Evolutionary conservation across 2,113 vertebrate genomes (phyloP).

Genomic region (Anolis sagrei): DNA sequence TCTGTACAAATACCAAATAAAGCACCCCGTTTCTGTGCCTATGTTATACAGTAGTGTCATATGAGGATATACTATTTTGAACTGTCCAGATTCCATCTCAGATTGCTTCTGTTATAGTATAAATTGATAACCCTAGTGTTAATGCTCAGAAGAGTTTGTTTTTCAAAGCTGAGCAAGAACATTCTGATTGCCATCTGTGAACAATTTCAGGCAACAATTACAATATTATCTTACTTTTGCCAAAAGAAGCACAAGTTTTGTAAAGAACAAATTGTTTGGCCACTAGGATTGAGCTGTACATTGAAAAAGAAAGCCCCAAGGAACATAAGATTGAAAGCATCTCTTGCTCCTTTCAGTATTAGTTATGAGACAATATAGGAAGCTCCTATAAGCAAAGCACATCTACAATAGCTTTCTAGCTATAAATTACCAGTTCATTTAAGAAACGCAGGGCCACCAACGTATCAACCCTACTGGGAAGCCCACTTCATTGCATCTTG

Average conservation of each 20-base stretch:
- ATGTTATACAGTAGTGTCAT: too few relatives aligned
- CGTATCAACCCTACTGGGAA: neutral
- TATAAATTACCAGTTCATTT: neutral
- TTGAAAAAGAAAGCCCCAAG: neutral
- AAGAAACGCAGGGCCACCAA: neutral
- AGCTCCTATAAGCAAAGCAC: neutral
- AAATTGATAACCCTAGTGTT: neutral
- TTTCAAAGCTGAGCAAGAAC: conserved; percentile 10
- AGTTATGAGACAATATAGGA: conserved; percentile 7
- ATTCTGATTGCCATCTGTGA: conserved; percentile 32
- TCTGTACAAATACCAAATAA: too few relatives aligned
- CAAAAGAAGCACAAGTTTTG: conserved; percentile 1
- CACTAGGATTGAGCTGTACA: conserved; percentile 1
- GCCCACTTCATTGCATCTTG: neutral
- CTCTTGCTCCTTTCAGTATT: conserved; percentile 2
- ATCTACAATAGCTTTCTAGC: neutral
- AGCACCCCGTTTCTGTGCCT: too few relatives aligned
- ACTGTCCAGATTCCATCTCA: neutral
- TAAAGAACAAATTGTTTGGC: conserved; percentile 18
- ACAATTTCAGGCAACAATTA: conserved; percentile 36
- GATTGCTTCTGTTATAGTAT: neutral
- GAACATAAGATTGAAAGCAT: neutral
- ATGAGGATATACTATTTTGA: neutral
- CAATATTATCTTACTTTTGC: conserved; percentile 21
- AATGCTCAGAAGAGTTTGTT: neutral